Evolutionary conservation across 2,797 vertebrate species (phyloP), one percentile per base, ranked within the genome.

Genomic region (Nannoperca australis): DNA sequence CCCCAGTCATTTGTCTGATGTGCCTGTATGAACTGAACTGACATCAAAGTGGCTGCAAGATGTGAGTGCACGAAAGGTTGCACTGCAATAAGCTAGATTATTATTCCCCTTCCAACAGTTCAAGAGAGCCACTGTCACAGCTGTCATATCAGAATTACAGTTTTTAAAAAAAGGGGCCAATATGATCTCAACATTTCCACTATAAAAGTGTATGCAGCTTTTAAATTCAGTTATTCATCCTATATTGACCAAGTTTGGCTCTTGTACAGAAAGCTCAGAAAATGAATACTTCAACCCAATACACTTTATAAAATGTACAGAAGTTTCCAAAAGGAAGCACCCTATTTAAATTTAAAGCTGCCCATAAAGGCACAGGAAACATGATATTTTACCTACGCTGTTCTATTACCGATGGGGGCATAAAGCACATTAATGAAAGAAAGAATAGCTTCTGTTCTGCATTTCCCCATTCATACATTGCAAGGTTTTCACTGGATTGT

Each of bases 31-130:
- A 73, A 49, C 54, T 0, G 0, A 69, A 51, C 27, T 50, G 50
- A 68, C 49, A 67, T 74, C 34, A 69, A 47, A 61, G 56, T 60
- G 64, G 15, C 32, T 17, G 49, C 53, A 73, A 55, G 64, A 73
- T 10, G 20, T 24, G 24, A 74, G 24, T 38, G 50, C 60, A 53
- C 27, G 51, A 63, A 30, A 70, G 58, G 51, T 73, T 65, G 51
- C 42, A 8, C 40, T 56, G 55, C 36, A 70, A 47, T 73, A 45
- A 61, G 53, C 40, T 38, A 24, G 17, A 74, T 62, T 1, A 74
- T 62, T 1, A 53, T 32, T 62, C 67, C 20, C 44, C 17, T 40
- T 54, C n/a, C 51, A 67, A 53, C 42, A 70, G 44, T 63, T 76
- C n/a, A 47, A 53, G 44, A 78, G 49, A 78, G 60, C 44, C 65